Conservation (phyloP, 1,140 invertebrate species). For the Camponotus vicinus region DNA sequence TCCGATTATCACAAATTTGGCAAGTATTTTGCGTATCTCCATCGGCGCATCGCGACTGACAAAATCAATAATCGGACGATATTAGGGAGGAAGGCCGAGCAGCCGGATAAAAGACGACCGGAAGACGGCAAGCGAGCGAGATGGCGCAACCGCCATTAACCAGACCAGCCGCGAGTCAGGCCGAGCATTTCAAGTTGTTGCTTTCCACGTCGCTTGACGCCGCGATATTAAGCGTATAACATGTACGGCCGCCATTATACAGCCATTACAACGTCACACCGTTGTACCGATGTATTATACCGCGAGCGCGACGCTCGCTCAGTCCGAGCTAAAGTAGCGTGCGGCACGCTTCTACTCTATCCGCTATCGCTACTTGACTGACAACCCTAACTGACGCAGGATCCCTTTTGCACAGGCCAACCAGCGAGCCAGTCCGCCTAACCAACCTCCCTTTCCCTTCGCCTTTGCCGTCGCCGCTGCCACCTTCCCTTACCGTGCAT, state of each 20-base stretch:
- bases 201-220: conserved; percentile 70
- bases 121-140: background rate
- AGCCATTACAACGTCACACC: conserved; percentile 77
- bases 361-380: conserved; percentile 76
- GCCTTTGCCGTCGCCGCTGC: too few species aligned
- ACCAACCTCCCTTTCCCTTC: background rate
- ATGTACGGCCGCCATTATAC: conserved; percentile 76
- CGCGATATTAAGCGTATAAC: conserved; percentile 73
- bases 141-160: background rate
- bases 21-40: background rate
- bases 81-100: background rate
- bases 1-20: background rate
- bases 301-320: conserved; percentile 56
- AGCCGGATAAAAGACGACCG: background rate
- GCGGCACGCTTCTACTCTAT: conserved; percentile 74
- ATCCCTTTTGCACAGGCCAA: conserved; percentile 44
- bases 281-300: conserved; percentile 67
- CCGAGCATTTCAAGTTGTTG: conserved; percentile 69
- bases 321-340: conserved; percentile 72
- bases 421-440: conserved; percentile 34
- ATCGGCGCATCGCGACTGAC: background rate
- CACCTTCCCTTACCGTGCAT: background rate
- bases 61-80: conserved; percentile 1
- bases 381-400: conserved; percentile 74
- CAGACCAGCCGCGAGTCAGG: conserved; percentile 46